phyloP scores from a whole-genome alignment of 2,888 invertebrate species.

The Stomorhina lunata region DNA sequence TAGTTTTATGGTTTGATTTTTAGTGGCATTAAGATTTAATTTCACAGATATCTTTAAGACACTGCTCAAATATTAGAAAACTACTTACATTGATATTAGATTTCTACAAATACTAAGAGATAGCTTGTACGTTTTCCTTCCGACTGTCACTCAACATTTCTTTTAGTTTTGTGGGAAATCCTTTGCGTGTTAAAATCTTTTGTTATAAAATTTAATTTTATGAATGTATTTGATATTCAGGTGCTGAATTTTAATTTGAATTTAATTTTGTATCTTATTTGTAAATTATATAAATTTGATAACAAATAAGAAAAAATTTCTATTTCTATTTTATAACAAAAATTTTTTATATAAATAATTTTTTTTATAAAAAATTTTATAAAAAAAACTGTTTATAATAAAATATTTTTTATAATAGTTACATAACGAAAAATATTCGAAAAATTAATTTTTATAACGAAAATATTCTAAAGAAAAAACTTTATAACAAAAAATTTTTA shows the following conservation, averaged over 20 bases:
- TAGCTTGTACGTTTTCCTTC: neutral
- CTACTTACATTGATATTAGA: neutral
- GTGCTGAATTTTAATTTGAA: neutral
- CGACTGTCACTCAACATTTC: neutral
- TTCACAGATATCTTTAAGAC: conserved; percentile 40
- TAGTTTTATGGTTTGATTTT: conserved; percentile 63
- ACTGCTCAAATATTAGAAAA: neutral
- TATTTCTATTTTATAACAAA: too few relatives aligned
- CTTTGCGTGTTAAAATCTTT: neutral
- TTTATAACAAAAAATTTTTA: too few relatives aligned
- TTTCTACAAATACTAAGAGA: neutral
- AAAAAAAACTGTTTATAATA: too few relatives aligned
- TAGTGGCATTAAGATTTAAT: conserved; percentile 63
- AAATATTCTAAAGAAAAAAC: too few relatives aligned
- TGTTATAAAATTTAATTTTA: conserved; percentile 25
- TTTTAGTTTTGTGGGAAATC: conserved; percentile 1
- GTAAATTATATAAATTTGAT: neutral
- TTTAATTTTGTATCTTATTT: neutral
- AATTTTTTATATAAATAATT: neutral
- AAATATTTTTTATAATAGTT: too few relatives aligned
- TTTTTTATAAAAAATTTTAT: too few relatives aligned
- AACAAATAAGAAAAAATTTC: too few relatives aligned
- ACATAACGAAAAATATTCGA: too few relatives aligned
- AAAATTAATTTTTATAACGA: too few relatives aligned
- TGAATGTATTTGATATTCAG: neutral